Base-by-base conservation (phyloP, 2,113 vertebrate genomes). In the Epinephelus cyanopodus region DNA sequence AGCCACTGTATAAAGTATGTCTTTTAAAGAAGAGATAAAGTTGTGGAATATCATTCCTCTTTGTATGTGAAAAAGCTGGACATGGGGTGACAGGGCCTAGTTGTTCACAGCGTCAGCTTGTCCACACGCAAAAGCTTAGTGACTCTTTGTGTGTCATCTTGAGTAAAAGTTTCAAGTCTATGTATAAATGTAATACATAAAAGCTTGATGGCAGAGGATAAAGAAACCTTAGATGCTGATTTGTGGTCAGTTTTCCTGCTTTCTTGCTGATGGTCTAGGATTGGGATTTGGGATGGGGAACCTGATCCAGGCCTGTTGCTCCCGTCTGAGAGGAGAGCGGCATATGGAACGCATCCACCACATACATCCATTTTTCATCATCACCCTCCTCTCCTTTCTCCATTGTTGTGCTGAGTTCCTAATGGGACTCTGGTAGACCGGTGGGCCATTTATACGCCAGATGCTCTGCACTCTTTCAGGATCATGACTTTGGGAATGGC, bases 331-430 rank as follows among this genome's bases (percentile, higher is more conserved):
- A 60, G 64, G 74, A 88, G 78, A 66, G 72, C 67, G 1, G 79
- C 87, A 92, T 88, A 86, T 94, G 92, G 91, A 94, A 91, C 72
- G 84, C 86, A 92, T 94, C 90, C 87, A 84, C 86, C 69, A 75
- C 89, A 94, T 90, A 89, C 81, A 89, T 90, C 89, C 74, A 92
- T 95, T 93, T 90, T 91, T 93, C 93, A 94, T 94, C 87, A 89
- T 92, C 93, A 71, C 83, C 74, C 88, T 88, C 53, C 76, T 87
- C 78, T 84, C 83, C 87, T 89, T 89, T 64, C 84, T 64, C 66
- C 76, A 83, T 88, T 87, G 90, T 89, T 85, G 87, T 76, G 86
- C 80, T 87, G 91, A 91, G 82, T 56, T 76, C 47, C 80, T 87
- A 85, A 91, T 85, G 90, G 82, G 87, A 78, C 77, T 90, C 68